Base-by-base conservation (phyloP, 2,797 vertebrate species). In the Chelonia mydas region DNA sequence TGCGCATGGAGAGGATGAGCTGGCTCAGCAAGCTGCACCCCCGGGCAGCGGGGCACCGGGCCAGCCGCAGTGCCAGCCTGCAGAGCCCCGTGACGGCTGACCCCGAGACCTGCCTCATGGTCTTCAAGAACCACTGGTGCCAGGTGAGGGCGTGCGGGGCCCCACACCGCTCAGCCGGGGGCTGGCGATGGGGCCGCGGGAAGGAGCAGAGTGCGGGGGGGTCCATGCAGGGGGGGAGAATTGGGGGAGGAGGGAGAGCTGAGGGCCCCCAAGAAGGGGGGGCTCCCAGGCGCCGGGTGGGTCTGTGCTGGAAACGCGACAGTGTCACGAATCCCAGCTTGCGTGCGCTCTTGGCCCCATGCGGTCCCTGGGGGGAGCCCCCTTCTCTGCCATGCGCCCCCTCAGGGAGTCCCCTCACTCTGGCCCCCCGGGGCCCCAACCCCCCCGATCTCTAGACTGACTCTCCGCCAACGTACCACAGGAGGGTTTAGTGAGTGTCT, bases 81-180 rank as follows among this genome's bases (percentile, higher is more conserved):
- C 98, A 99, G 95, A 98, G 98, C 83, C 99, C 98, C 1, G 99
- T 99, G 97, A 99, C 98, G 0, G 99, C 99, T 0, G 99, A 99
- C 98, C 99, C 99, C 0, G 99, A 99, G 98, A 99, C 99, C 79
- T 99, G 99, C 98, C 98, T 99, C 82, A 99, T 99, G 99, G 99
- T 99, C 94, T 99, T 99, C 98, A 98, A 99, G 98, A 99, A 99
- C 98, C 99, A 99, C 97, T 99, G 99, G 99, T 98, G 99, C 95
- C 99, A 99, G 99, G 99, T 99, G 96, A 98, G 98, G 61, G 16
- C 11, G 33, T 2, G 7, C 4, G 21, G 19, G 19, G 54, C 21
- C 54, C 7, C 41, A 41, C 41, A 41, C 41, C 41, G 5, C 41
- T 41, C 12, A 12, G 57, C 2, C 11, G 55, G 15, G 54, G 54